Evolutionary conservation across 2,888 invertebrate genomes (phyloP).

Genomic region (Lamellibrachia satsuma): DNA sequence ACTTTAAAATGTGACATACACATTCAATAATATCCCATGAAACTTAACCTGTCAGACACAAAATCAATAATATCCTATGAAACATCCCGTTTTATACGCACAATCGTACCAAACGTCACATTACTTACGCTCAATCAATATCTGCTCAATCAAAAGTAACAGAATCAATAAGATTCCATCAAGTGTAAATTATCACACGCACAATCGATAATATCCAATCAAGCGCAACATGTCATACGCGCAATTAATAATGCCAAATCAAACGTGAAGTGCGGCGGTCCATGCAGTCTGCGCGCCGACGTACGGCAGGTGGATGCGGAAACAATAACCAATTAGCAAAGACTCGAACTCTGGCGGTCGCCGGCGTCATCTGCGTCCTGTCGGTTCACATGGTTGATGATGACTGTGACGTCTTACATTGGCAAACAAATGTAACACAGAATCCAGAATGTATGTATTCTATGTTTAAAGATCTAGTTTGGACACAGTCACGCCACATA

Average conservation of each 20-base stretch:
- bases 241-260: background rate
- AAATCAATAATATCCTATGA: background rate
- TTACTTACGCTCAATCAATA: background rate
- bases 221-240: slow-evolving; percentile 3
- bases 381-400: too few relatives aligned
- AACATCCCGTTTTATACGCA: background rate
- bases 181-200: slow-evolving; percentile 11
- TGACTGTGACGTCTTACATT: too few relatives aligned
- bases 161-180: background rate
- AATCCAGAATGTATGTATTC: too few relatives aligned
- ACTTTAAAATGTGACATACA: background rate
- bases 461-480: too few relatives aligned
- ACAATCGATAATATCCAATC: slow-evolving; percentile 17
- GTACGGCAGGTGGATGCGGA: background rate
- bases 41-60: background rate
- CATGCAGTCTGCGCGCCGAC: background rate
- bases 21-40: background rate
- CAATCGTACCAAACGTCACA: background rate
- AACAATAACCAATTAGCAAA: background rate
- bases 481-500: too few relatives aligned
- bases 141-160: background rate
- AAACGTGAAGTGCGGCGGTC: background rate
- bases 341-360: background rate
- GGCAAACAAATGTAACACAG: too few relatives aligned
- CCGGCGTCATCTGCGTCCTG: too few relatives aligned